phyloP scores from a whole-genome alignment of 2,797 vertebrate species.

The Sebastes iracundus region DNA sequence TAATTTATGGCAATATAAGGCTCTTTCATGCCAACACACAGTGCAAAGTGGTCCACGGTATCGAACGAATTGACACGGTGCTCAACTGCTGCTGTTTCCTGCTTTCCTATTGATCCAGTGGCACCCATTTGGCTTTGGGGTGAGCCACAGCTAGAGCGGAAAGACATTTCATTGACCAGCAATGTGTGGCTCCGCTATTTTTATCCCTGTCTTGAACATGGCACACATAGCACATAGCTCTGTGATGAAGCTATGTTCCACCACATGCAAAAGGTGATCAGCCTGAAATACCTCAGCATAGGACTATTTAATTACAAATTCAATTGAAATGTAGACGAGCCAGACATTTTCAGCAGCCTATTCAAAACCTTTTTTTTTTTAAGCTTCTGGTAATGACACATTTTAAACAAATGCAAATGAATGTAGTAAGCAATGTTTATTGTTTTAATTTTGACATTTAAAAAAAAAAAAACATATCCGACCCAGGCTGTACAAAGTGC shows the following conservation, averaged over 20 bases:
- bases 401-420: neutral
- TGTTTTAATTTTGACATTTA: no score
- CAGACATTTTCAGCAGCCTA: neutral
- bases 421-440: neutral
- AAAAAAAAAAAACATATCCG: no score
- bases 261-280: neutral
- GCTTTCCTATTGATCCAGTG: constrained; percentile 64
- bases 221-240: neutral
- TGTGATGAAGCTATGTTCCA: neutral
- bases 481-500: no score
- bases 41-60: constrained; percentile 49
- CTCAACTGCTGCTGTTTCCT: constrained; percentile 48
- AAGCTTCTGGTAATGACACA: neutral
- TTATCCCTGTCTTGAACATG: neutral
- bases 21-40: constrained; percentile 40
- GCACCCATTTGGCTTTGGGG: constrained; percentile 47
- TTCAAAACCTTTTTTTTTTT: neutral
- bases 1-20: constrained; percentile 61
- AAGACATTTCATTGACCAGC: constrained; percentile 64
- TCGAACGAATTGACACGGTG: constrained; percentile 60
- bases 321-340: neutral
- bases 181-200: constrained; percentile 11
- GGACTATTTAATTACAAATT: neutral
- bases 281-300: neutral
- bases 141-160: constrained; percentile 57